Conservation (phyloP, 2,888 invertebrate genomes). For the Microctonus brassicae region DNA sequence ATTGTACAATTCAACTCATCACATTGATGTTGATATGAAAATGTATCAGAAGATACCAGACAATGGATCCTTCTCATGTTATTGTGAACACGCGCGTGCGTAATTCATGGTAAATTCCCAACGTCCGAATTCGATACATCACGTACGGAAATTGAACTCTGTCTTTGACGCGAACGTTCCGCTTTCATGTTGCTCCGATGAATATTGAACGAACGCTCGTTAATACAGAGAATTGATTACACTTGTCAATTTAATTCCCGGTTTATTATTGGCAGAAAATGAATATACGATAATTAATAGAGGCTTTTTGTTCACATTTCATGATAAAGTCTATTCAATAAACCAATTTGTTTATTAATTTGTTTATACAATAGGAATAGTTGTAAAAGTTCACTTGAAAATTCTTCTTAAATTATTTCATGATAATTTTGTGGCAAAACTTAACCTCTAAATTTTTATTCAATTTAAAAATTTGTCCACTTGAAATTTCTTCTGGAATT, state of each 20-base stretch:
- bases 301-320: no score
- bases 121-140: constrained; percentile 57
- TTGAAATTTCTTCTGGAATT: no score
- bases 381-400: no score
- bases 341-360: no score
- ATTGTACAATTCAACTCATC: not conserved
- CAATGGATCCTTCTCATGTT: not conserved
- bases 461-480: no score
- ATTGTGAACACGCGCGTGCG: not conserved
- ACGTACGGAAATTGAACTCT: constrained; percentile 63
- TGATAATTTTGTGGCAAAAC: no score
- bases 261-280: no score
- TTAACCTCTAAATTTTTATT: no score
- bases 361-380: no score
- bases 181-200: constrained; percentile 35
- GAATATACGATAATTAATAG: no score
- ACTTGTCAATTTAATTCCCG: constrained; percentile 54
- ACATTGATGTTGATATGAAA: constrained; percentile 14
- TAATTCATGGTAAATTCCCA: constrained; percentile 53
- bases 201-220: constrained; percentile 49
- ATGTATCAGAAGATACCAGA: not conserved
- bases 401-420: no score
- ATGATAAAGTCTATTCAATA: no score
- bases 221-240: constrained; percentile 61
- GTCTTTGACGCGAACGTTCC: constrained; percentile 57